Base-by-base conservation (phyloP, 2,888 invertebrate genomes). In the Horisme vitalbata region DNA sequence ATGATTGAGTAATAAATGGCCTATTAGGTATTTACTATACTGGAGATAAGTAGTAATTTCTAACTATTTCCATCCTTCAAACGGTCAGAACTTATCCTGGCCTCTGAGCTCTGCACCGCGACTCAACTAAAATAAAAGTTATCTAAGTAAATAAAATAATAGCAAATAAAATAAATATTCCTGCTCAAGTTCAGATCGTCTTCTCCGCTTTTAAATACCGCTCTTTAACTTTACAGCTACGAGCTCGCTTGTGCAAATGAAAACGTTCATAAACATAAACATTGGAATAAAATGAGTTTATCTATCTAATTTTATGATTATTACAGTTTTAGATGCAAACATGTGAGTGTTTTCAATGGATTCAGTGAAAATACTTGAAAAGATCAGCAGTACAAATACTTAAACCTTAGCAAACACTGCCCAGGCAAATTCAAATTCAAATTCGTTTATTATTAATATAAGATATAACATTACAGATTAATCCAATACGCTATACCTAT, bases 251-350 rank as follows among this genome's bases (percentile, higher is more conserved):
- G 64, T 55, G 62, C 61, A 62, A 76, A 77, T 78, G 66, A 72
- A 75, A 76, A 69, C 65, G 69, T 72, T 68, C 75, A 68, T 80
- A 78, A 82, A 78, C 65, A 57, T 75, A 68, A 77, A 75, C 68
- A 68, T 66, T 63, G 64, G 68, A 73, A 75, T 74, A 63, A 73
- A 71, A 64, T 54, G 60, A 66, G 68, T 63, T 71, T 61, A 68
- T 68, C 63, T 61, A 59, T 57, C 61, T 53, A 49, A 57, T 54
- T 62, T 65, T 63, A 63, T 64, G 52, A 54, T 54, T 52, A 55
- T 58, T 55, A 55, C 53, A 54, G 43, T 49, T 54, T 52, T 50
- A 49, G 33, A 44, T 36, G 41, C 49, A 30, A 39, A 38, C 45
- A 48, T 20, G 36, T 33, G 23, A 32, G 14, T 26, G 26, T 23